A percentile compares a stretch with the other conserved stretches of the same genome.
Evolutionary conservation across 1,140 invertebrate species (phyloP).

Genomic region (Idris sp.): DNA sequence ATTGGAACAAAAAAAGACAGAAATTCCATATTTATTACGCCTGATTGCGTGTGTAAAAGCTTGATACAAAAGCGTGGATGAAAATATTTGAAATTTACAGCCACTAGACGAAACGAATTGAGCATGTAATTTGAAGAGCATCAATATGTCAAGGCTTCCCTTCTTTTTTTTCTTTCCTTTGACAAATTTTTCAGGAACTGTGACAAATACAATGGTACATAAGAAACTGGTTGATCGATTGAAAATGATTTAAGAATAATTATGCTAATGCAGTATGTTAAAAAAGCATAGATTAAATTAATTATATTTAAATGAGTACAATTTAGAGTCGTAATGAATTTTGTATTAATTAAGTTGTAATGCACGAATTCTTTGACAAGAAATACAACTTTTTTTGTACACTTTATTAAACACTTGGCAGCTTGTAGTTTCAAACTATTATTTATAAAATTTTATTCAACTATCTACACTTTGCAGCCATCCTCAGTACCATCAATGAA

Average conservation of each 20-base stretch:
- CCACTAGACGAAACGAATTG: no score
- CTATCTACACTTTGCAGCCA: no score
- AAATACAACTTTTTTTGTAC: slow-evolving; percentile 26
- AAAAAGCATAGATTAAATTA: slow-evolving; percentile 4
- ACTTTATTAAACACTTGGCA: slow-evolving; percentile 7
- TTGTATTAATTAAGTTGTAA: slow-evolving; percentile 35
- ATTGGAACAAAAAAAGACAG: slow-evolving; percentile 35
- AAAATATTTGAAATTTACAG: no score
- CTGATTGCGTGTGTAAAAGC: slow-evolving; percentile 15
- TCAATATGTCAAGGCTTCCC: no score
- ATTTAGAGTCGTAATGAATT: slow-evolving; percentile 4
- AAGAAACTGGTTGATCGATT: not conserved
- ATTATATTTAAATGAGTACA: slow-evolving; percentile 15
- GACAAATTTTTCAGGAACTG: no score
- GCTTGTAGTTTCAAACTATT: slow-evolving; percentile 27
- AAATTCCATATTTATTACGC: slow-evolving; percentile 40
- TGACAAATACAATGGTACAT: not conserved
- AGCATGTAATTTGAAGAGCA: no score
- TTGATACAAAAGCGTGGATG: not conserved
- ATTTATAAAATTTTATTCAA: no score
- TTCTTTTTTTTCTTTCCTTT: no score
- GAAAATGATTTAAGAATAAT: not conserved
- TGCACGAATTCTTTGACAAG: slow-evolving; percentile 12
- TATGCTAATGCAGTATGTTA: slow-evolving; percentile 8
- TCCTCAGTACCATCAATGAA: no score